These are phyloP conservation scores for Andrena bicolor DNA, from an alignment of 2,888 invertebrate species.

Conservation along the genomic window DNA sequence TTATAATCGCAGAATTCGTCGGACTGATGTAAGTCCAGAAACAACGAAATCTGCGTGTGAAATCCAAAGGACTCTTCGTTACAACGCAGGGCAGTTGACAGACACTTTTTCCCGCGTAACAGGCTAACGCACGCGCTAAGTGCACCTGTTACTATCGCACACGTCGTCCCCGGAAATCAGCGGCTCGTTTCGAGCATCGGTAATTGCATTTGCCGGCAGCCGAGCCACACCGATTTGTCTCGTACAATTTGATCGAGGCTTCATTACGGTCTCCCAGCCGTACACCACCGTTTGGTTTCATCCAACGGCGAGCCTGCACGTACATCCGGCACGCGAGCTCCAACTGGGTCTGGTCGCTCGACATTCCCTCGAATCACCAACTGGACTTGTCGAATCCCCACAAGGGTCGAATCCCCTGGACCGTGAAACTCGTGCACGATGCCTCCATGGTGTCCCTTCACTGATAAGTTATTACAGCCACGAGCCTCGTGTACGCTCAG, in stretches of 20 bases:
- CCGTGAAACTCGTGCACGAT: slow-evolving; percentile 2
- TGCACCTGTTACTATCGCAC: slow-evolving; percentile 10
- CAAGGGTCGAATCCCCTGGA: slow-evolving; percentile 3
- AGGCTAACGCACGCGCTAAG: not conserved
- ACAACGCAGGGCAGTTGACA: not conserved
- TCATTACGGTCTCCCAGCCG: slow-evolving; percentile 45
- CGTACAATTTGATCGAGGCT: slow-evolving; percentile 58
- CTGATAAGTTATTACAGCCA: not conserved
- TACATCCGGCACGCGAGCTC: slow-evolving; percentile 47
- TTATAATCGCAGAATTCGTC: not conserved
- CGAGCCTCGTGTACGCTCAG: not conserved
- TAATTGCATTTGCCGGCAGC: slow-evolving; percentile 48
- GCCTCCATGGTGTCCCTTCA: not conserved
- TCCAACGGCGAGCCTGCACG: slow-evolving; percentile 21
- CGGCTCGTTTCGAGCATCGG: slow-evolving; percentile 25
- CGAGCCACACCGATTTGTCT: slow-evolving; percentile 51
- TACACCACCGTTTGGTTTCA: slow-evolving; percentile 29
- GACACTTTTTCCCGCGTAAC: not conserved
- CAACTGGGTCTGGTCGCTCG: slow-evolving; percentile 6
- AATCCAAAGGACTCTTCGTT: not conserved
- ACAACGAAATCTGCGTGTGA: not conserved
- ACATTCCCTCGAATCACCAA: slow-evolving; percentile 13
- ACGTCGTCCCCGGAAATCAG: slow-evolving; percentile 29
- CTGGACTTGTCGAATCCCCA: slow-evolving; percentile 29
- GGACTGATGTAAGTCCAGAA: no score